Evolutionary conservation across 1,140 invertebrate genomes (phyloP), one percentile per base, ranked within the genome.

Genomic region (Neodiprion pinetum): DNA sequence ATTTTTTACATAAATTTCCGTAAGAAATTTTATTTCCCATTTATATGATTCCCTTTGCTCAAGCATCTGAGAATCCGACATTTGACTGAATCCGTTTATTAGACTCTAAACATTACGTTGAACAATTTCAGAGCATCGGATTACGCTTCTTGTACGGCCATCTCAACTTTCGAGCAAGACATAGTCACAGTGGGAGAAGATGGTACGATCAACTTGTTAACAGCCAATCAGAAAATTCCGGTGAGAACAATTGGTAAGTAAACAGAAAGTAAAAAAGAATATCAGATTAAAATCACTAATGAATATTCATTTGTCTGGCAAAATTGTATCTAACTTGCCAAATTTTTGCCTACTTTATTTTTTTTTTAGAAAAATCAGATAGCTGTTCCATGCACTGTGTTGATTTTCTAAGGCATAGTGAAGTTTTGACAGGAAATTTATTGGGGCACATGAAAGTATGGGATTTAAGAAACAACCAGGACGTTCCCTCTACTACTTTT

Each of bases 381-480:
- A 96, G 95, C 82, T 95, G 94, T 82, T 93, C 94, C 0, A 87
- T 97, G 61, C 92, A 92, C 87, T 92, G 93, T 79, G 90, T 96
- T 9, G 92, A 92, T 79, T 97, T 94, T 85, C 87, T 96, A 14
- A 93, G 91, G 88, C 93, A 93, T 83, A 95, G 92, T 88, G 92
- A 93, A 90, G 92, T 96, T 66, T 89, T 97, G 9, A 95, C 95
- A 4, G 95, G 95, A 65, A 97, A 97, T 88, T 89, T 94, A 40
- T 90, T 94, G 81, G 96, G 96, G 0, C 93, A 96, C 74, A 93
- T 98, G 89, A 96, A 96, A 85, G 91, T 96, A 48, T 96, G 95
- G 92, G 96, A 98, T 88, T 86, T 96, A 1, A 88, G 95, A 77
- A 89, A 89, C 67, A 79, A 90, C 76, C 83, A 87, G 23, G 89